Percentiles rank a stretch among this genome's conserved stretches.
phyloP scores from a whole-genome alignment of 2,888 invertebrate genomes.

The Cheilosia vulpina region DNA sequence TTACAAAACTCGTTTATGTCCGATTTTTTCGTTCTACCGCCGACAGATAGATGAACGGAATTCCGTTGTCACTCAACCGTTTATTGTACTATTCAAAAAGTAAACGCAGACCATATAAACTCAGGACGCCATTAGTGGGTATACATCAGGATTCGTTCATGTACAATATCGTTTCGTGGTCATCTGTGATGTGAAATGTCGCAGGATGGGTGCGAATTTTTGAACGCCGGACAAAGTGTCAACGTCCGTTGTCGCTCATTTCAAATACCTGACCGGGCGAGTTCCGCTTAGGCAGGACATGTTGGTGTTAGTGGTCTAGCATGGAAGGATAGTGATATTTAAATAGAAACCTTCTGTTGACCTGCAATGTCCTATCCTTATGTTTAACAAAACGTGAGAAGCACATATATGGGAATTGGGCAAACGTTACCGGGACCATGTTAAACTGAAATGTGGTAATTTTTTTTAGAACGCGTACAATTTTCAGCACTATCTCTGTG shows the following conservation, averaged over 20 bases:
- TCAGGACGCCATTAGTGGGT: constrained; percentile 28
- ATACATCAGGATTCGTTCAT: constrained; percentile 16
- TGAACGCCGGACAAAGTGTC: constrained; percentile 15
- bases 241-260: constrained; percentile 32
- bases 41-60: constrained; percentile 47
- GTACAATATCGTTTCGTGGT: constrained; percentile 45
- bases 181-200: constrained; percentile 58
- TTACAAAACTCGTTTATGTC: background rate
- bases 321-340: constrained; percentile 31
- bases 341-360: constrained; percentile 64
- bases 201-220: constrained; percentile 24
- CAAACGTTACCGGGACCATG: constrained; percentile 8
- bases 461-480: constrained; percentile 40
- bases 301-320: background rate
- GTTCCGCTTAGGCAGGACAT: constrained; percentile 46
- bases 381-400: constrained; percentile 65
- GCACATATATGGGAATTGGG: constrained; percentile 10
- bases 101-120: constrained; percentile 43
- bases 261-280: constrained; percentile 33
- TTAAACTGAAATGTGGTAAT: constrained; percentile 40
- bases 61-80: constrained; percentile 72
- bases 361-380: constrained; percentile 53
- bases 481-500: constrained; percentile 3
- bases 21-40: background rate
- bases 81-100: constrained; percentile 51